Evolutionary conservation across 2,888 invertebrate species (phyloP).

Genomic region (Orgyia antiqua): DNA sequence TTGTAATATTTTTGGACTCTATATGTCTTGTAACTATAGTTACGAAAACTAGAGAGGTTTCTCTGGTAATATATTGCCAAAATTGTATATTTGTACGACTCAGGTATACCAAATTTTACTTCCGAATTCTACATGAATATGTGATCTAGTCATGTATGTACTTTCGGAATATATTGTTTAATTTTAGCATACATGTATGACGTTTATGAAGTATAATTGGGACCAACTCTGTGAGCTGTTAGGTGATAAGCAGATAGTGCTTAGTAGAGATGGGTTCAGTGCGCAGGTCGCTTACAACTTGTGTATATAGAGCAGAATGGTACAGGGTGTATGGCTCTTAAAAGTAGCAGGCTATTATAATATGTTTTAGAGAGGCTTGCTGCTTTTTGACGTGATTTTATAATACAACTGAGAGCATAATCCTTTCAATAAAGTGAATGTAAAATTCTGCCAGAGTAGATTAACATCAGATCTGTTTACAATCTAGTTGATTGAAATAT

Average conservation of each 20-base stretch:
- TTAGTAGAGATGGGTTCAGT: slow-evolving; percentile 32
- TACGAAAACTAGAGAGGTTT: slow-evolving; percentile 40
- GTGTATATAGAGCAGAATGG: slow-evolving; percentile 44
- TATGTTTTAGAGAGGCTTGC: slow-evolving; percentile 73
- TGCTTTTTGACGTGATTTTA: slow-evolving; percentile 57
- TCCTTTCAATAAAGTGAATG: slow-evolving; percentile 40
- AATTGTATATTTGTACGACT: slow-evolving; percentile 65
- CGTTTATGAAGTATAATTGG: slow-evolving; percentile 64
- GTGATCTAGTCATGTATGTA: slow-evolving; percentile 78
- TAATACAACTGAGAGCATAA: slow-evolving; percentile 64
- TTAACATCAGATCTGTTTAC: slow-evolving; percentile 69
- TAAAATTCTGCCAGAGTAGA: slow-evolving; percentile 50
- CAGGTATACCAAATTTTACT: slow-evolving; percentile 72
- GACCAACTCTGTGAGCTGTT: slow-evolving; percentile 72
- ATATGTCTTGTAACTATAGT: slow-evolving; percentile 35
- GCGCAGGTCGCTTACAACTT: slow-evolving; percentile 27
- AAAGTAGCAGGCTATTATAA: slow-evolving; percentile 67
- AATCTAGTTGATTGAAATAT: slow-evolving; percentile 48
- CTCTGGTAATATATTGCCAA: slow-evolving; percentile 62
- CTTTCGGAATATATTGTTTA: slow-evolving; percentile 75
- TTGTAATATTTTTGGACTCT: slow-evolving; percentile 45
- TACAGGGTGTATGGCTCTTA: slow-evolving; percentile 54
- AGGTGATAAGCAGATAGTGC: slow-evolving; percentile 43
- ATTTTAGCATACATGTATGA: slow-evolving; percentile 66
- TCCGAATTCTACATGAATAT: slow-evolving; percentile 78